These are phyloP conservation scores for Diglossa cyanea DNA, from an alignment of 2,797 vertebrate genomes.

Conservation along the genomic window DNA sequence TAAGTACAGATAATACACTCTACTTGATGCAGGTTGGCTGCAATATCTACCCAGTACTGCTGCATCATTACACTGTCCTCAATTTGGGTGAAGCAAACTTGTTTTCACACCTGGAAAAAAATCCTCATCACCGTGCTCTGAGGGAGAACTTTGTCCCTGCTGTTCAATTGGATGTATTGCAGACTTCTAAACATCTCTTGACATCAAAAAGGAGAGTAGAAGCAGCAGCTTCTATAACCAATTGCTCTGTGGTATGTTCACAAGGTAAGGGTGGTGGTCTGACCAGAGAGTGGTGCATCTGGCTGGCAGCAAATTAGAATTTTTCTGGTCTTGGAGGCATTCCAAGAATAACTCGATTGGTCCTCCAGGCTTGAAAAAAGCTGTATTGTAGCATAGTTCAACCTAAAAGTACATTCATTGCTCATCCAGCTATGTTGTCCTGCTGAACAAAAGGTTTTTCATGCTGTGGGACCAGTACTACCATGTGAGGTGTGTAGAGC, in stretches of 20 bases:
- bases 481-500: background rate
- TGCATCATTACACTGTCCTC: background rate
- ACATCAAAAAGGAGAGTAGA: background rate
- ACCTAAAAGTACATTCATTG: background rate
- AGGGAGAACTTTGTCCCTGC: background rate
- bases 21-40: background rate
- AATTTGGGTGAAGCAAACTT: background rate
- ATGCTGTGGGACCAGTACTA: background rate
- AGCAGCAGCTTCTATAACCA: background rate
- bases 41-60: background rate
- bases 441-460: background rate
- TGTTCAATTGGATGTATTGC: background rate
- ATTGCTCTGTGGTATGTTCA: background rate
- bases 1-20: background rate
- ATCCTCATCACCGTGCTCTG: fast-evolving
- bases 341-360: background rate
- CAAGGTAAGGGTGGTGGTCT: background rate
- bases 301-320: background rate
- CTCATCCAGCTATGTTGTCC: background rate
- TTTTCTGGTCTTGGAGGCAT: background rate
- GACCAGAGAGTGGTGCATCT: background rate
- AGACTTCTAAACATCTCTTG: background rate
- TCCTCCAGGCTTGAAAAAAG: background rate
- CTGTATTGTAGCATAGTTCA: background rate
- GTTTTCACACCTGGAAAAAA: background rate